Percentiles rank a stretch among this genome's conserved stretches.
Evolutionary conservation across 2,888 invertebrate genomes (phyloP).

Genomic region (Machimus atricapillus): DNA sequence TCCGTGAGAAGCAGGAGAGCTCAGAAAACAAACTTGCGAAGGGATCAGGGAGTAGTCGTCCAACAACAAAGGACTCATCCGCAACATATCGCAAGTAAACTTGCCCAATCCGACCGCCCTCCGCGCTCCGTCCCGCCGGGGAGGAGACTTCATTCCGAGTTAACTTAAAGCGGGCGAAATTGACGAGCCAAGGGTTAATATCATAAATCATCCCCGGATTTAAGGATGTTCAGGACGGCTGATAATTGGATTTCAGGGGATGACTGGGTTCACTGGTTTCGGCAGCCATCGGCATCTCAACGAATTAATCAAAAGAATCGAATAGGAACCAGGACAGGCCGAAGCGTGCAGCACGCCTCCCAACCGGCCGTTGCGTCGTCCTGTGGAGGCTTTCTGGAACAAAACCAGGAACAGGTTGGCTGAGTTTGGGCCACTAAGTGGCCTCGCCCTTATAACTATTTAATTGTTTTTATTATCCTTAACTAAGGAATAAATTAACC

Average conservation of each 20-base stretch:
- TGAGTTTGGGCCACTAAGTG: not conserved
- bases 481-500: not conserved
- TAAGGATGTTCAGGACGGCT: slow-evolving; percentile 31
- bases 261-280: slow-evolving; percentile 22
- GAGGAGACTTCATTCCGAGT: slow-evolving; percentile 36
- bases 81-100: slow-evolving; percentile 21
- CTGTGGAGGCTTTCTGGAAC: not conserved
- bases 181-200: slow-evolving; percentile 34
- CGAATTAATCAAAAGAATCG: slow-evolving; percentile 14
- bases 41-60: slow-evolving; percentile 28
- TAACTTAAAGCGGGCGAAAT: slow-evolving; percentile 35
- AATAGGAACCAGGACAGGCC: not conserved
- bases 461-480: not conserved
- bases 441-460: not conserved
- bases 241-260: slow-evolving; percentile 40
- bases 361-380: not conserved
- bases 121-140: not conserved
- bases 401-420: not conserved
- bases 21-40: slow-evolving; percentile 34
- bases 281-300: not conserved
- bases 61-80: slow-evolving; percentile 38
- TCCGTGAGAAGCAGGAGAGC: slow-evolving; percentile 4
- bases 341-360: not conserved
- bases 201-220: slow-evolving; percentile 37
- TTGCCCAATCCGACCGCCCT: not conserved